Conservation (phyloP, 2,797 vertebrate species). For the Sebastes diaconus region DNA sequence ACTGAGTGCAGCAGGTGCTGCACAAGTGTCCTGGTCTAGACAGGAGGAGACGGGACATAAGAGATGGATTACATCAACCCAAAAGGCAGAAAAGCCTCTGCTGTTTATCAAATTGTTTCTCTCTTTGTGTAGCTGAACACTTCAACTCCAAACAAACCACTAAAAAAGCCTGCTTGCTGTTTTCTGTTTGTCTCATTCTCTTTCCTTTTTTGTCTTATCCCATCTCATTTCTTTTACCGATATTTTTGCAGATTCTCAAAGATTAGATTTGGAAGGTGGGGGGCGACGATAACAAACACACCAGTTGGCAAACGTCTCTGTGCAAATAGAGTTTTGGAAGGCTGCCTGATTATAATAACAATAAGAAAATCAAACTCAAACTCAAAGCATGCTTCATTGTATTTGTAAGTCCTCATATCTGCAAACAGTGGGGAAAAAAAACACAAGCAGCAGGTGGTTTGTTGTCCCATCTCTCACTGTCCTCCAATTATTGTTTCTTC, state of each 20-base stretch:
- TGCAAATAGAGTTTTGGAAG: constrained; percentile 52
- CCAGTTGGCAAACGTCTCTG: constrained; percentile 59
- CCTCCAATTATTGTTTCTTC: constrained; percentile 45
- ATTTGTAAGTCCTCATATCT: constrained; percentile 39
- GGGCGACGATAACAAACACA: constrained; percentile 37
- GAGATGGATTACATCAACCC: constrained; percentile 38
- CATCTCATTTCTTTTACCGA: constrained; percentile 29
- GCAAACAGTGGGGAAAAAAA: constrained; percentile 17
- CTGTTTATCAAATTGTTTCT: constrained; percentile 21
- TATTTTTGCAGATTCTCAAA: constrained; percentile 42
- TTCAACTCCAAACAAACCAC: constrained; percentile 12
- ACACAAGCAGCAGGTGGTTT: constrained; percentile 55
- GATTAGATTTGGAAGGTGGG: constrained; percentile 38
- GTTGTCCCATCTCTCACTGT: constrained; percentile 39
- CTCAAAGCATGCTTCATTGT: constrained; percentile 44
- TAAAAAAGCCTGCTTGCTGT: not conserved
- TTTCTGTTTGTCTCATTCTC: constrained; percentile 23
- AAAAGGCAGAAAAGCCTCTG: constrained; percentile 11
- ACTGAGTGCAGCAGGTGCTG: constrained; percentile 42
- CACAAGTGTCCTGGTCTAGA: constrained; percentile 37
- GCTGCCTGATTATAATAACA: constrained; percentile 58
- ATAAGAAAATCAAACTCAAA: constrained; percentile 42
- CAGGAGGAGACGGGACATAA: constrained; percentile 11
- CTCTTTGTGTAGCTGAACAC: constrained; percentile 24
- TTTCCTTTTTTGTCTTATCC: constrained; percentile 20